Evolutionary conservation across 2,888 invertebrate genomes (phyloP), one percentile per base, ranked within the genome.

Genomic region (Coelinius sp.): DNA sequence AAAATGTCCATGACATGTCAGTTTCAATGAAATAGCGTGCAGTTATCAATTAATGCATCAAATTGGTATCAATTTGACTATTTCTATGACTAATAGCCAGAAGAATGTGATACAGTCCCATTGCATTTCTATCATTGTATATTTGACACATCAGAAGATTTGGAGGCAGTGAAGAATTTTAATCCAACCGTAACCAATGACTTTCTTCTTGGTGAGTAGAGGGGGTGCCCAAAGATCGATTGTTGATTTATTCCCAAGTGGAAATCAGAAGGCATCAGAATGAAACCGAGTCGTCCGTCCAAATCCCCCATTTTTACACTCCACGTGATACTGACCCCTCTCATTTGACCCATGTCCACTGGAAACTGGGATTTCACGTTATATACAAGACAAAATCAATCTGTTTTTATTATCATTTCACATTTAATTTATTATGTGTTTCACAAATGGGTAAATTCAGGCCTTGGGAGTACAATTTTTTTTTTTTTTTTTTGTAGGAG

Each of bases 221-320:
- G n/a, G n/a, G n/a, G n/a, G n/a, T n/a, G n/a, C n/a, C n/a, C n/a
- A n/a, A n/a, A n/a, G 78, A 84, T 85, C 82, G 84, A 85, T 84
- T 82, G 78, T 76, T 77, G 80, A 80, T 80, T 79, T 79, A 78
- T 79, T 78, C 73, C 68, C 62, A 73, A 41, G 38, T 38, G 24
- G 24, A 24, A 22, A 25, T 44, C 41, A 7, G 17, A 25, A 24
- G 63, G 22, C 38, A 27, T 20, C 20, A 6, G 46, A 8, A 20
- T 20, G 8, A 17, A 14, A 14, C 20, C 17, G 46, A 35, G 59
- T 46, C 59, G 27, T 27, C 49, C 65, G 59, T 73, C 70, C 73
- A 80, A 81, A 84, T 84, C 83, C 80, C n/a, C 79, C 77, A 79
- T 83, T 84, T 86, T 86, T 83, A 86, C 86, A 86, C 85, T 85